Base-by-base conservation (phyloP, 2,113 vertebrate genomes). In the Ardeotis arabs region DNA sequence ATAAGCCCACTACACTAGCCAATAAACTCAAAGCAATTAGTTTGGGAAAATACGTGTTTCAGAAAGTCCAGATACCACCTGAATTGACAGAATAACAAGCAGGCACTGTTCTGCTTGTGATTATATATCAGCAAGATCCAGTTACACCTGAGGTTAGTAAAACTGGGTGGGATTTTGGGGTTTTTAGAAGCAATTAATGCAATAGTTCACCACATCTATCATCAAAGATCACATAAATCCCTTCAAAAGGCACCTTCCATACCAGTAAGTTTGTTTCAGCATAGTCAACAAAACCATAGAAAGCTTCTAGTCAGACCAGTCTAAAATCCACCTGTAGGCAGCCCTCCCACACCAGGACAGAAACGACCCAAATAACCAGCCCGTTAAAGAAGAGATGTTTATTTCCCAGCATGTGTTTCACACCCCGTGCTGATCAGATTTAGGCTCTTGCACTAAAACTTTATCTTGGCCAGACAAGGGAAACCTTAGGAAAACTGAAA, bases 401-500 rank as follows among this genome's bases (percentile, higher is more conserved):
- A 1, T 85, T 73, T 87, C 80, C 70, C 89, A 87, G 84, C 66
- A 14, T 7, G 33, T 33, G 29, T 92, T 91, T 69, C 4, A 0
- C 70, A n/a, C 25, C 53, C 77, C 18, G 2, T 44, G 25, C 91
- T 80, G 93, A n/a, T 35, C 78, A 85, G 67, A 56, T 49, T 41
- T 44, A 67, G 74, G 91, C 66, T 92, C 70, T 89, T 93, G 94
- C 91, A 94, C 89, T 91, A 91, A 82, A 73, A 49, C 67, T 92
- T 95, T 87, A 70, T 87, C 87, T 87, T 5, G 7, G 37, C 28
- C 80, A 66, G 90, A 73, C 94, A 92, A 82, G 89, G 80, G 50
- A 69, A 87, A 85, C 44, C 68, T 72, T 84, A 18, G 60, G 86
- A 58, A 81, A 94, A 60, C 12, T 7, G 44, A 25, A 87, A 69